phyloP scores from a whole-genome alignment of 1,140 invertebrate genomes.

The Diuraphis noxia region DNA sequence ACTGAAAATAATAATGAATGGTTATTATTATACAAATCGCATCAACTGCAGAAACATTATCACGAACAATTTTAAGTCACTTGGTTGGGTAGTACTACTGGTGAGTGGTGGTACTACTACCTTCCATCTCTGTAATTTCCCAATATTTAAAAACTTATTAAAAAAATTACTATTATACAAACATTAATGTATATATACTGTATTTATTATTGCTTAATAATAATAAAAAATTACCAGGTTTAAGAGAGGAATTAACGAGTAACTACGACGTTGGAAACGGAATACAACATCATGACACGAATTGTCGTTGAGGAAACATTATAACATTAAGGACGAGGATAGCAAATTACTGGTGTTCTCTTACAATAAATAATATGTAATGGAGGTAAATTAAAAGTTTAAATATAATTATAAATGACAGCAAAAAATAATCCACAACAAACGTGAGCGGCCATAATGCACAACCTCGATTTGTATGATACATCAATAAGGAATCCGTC shows the following conservation, averaged over 20 bases:
- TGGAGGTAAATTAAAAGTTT: background rate
- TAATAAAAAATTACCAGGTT: background rate
- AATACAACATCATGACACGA: background rate
- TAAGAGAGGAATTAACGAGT: background rate
- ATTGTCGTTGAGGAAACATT: background rate
- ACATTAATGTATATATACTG: too few relatives aligned
- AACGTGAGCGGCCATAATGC: background rate
- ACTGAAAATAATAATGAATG: background rate
- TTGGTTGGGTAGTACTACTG: too few relatives aligned
- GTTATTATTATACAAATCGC: background rate
- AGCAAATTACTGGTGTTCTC: background rate
- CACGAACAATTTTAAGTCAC: too few relatives aligned
- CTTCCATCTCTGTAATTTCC: too few relatives aligned
- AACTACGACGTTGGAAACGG: background rate
- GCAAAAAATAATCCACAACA: background rate
- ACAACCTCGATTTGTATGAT: background rate
- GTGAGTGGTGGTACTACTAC: too few relatives aligned
- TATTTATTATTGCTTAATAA: too few relatives aligned
- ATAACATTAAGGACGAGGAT: background rate
- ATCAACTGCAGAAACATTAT: background rate
- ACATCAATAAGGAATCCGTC: background rate
- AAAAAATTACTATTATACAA: too few relatives aligned
- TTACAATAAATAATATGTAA: background rate
- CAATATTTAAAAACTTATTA: too few relatives aligned
- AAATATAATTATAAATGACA: background rate